Evolutionary conservation across 2,888 invertebrate species (phyloP), one percentile per base, ranked within the genome.

Genomic region (Melanophora roralis): DNA sequence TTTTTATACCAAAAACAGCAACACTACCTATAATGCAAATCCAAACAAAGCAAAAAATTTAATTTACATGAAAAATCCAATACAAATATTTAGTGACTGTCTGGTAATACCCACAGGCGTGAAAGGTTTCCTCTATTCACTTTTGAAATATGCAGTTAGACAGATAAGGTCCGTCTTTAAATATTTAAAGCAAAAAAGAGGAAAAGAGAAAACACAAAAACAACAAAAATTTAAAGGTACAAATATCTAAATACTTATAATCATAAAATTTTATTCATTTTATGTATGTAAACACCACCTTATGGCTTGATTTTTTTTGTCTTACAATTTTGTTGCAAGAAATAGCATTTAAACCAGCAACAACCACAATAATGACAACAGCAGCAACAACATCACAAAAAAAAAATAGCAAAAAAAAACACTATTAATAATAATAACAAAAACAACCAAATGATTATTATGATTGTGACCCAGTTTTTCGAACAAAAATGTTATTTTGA

Each of bases 381-480:
- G 55, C 53, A 32, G n/a, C 55, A 38, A 38, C 45, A 21, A 21
- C 59, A 34, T 38, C 32, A 5, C 55, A 40, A 27, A 23, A 53
- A 23, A n/a, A 38, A 19, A 27, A 43, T 43, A 59, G 23, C 40
- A 71, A 43, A 47, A 60, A 45, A 9, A 47, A 32, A 65, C 27
- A 45, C n/a, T n/a, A n/a, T n/a, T 2, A 34, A 60, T 73, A 64
- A 16, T 14, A 36, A 51, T 16, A 53, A 65, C 1, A 59, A 7
- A 55, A 32, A 69, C 32, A 65, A 69, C 55, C 62, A 32, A 69
- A 62, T 64, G 69, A 69, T 76, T 76, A 65, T 75, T 79, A 71
- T 80, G 72, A 80, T 80, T 76, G 80, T 80, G 80, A 76, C 80
- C 80, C 67, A 80, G 76, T 80, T 80, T 80, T 67, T 47, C 23